Base-by-base conservation (phyloP, 2,797 vertebrate species). In the Echeneis naucrates region DNA sequence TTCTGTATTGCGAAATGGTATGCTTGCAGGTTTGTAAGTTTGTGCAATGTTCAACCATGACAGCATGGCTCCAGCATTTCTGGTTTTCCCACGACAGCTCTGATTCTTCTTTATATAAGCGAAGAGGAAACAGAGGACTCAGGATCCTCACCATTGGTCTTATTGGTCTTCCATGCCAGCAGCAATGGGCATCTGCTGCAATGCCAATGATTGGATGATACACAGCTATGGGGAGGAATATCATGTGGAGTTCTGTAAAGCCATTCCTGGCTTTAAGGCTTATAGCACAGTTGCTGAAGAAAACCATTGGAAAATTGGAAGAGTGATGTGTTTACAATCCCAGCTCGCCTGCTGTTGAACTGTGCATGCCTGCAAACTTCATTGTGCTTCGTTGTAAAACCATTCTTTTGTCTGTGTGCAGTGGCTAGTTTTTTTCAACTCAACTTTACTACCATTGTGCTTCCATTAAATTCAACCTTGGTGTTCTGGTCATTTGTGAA, bases 171-270 rank as follows among this genome's bases (percentile, higher is more conserved):
- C 23, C 23, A 27, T 47, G 32, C 24, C 21, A 27, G 32, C 24
- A n/a, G 44, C 24, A 27, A 37, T 4, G 27, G 44, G n/a, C n/a
- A 24, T 16, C 19, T 63, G 32, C 10, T 54, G 52, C 35, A 50
- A 45, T 24, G n/a, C 52, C 23, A 45, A 57, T 55, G 47, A 35
- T 7, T 50, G 21, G 32, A 33, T 57, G 44, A 57, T 14, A 35
- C 30, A 58, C 44, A 38, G 38, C 37, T 38, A 55, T 5, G 50
- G 37, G 16, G 21, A 51, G 56, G 24, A 60, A 44, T 14, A 12
- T 38, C 48, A 33, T 37, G 47, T 26, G 12, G 40, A 30, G 67
- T 40, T n/a, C 19, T 30, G 45, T 51, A 51, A 59, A 54, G 50
- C 30, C 30, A 54, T 62, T 69, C n/a, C 32, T 42, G 33, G 30